phyloP scores from a whole-genome alignment of 2,888 invertebrate species.

The Oxycera nigricornis region DNA sequence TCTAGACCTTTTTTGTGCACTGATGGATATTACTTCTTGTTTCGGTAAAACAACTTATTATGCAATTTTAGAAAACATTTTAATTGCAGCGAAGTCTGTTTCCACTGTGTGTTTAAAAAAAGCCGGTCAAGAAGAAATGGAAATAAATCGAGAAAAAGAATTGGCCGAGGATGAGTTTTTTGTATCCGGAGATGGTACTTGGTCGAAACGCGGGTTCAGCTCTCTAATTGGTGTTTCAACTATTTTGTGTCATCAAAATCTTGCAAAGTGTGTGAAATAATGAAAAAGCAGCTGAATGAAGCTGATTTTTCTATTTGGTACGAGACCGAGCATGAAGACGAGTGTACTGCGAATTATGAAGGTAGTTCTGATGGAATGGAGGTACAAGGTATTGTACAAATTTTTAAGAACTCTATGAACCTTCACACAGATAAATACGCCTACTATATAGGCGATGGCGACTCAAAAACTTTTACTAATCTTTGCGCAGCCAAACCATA shows the following conservation, averaged over 20 bases:
- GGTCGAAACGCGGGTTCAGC: not conserved
- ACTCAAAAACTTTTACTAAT: not conserved
- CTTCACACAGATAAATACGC: no score
- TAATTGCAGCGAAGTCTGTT: not conserved
- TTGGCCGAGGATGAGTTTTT: not conserved
- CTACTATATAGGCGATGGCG: no score
- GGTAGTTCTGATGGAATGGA: not conserved
- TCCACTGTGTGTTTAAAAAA: not conserved
- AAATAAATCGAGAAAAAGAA: not conserved
- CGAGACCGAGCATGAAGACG: not conserved
- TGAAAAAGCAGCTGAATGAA: not conserved
- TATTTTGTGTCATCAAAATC: not conserved
- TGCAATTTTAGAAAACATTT: not conserved
- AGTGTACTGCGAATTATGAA: not conserved
- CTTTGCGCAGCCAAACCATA: not conserved
- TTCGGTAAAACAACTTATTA: not conserved
- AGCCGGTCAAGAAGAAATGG: not conserved
- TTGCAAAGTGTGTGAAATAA: not conserved
- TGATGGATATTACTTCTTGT: not conserved
- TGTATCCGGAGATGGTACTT: not conserved
- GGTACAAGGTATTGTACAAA: not conserved
- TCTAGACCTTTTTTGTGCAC: not conserved
- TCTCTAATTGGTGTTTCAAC: not conserved
- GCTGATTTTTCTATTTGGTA: not conserved
- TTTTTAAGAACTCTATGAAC: not conserved